phyloP scores from a whole-genome alignment of 2,113 vertebrate species.

The Atractosteus spatula region DNA sequence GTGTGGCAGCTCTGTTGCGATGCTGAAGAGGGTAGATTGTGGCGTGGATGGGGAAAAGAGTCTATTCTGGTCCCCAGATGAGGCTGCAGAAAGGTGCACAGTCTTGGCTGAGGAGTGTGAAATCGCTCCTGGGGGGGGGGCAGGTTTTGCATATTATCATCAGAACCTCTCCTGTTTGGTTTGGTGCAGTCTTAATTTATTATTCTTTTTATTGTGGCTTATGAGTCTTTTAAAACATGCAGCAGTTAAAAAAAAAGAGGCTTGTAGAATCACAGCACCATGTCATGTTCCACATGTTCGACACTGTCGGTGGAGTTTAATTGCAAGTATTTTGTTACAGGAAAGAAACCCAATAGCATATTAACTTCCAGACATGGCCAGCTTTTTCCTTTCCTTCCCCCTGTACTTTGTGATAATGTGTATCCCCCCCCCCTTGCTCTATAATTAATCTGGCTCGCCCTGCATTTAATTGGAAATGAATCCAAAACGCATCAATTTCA shows the following conservation, averaged over 20 bases:
- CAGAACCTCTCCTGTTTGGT: no score
- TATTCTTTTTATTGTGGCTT: no score
- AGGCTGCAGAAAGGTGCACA: no score
- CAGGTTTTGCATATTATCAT: no score
- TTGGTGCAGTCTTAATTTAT: no score
- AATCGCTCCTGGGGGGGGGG: no score
- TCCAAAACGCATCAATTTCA: conserved; percentile 50
- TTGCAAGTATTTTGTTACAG: background rate
- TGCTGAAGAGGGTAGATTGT: no score
- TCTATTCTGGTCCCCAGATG: no score
- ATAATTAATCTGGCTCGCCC: conserved; percentile 52
- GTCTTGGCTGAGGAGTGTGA: no score
- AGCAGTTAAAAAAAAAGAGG: background rate
- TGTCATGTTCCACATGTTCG: background rate
- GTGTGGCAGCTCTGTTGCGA: no score
- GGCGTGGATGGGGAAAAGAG: no score
- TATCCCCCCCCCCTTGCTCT: conserved; percentile 5
- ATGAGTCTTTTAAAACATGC: no score
- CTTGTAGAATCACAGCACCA: background rate
- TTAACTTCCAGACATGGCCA: conserved; percentile 39
- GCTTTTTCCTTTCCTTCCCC: conserved; percentile 9
- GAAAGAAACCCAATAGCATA: conserved; percentile 33
- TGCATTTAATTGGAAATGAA: conserved; percentile 50
- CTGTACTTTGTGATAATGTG: conserved; percentile 15
- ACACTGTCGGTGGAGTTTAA: background rate